phyloP scores from a whole-genome alignment of 2,888 invertebrate genomes.

The Vesta saturnalis region DNA sequence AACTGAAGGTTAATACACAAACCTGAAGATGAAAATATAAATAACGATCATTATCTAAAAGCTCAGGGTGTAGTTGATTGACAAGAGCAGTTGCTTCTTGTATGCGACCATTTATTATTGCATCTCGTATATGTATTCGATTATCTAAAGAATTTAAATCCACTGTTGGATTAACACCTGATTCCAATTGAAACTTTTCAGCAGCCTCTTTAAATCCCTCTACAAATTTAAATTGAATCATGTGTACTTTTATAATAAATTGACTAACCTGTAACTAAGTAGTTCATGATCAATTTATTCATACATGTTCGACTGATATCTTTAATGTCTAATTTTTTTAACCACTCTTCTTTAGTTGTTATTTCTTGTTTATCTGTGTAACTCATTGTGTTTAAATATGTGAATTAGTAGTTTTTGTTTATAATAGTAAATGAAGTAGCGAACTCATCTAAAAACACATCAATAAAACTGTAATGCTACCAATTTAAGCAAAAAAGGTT shows the following conservation, averaged over 20 bases:
- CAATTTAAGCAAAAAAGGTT: too few species aligned
- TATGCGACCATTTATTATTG: conserved; percentile 91
- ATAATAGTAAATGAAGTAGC: too few species aligned
- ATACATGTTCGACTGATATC: conserved; percentile 91
- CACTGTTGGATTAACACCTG: conserved; percentile 82
- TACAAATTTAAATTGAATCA: conserved; percentile 52
- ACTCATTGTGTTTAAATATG: conserved; percentile 62
- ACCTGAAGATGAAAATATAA: conserved; percentile 95
- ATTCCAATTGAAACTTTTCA: conserved; percentile 94
- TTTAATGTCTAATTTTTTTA: conserved; percentile 76
- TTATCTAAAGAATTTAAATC: conserved; percentile 90
- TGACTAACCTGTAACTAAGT: conserved; percentile 89
- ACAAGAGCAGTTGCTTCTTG: conserved; percentile 94
- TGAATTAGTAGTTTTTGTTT: too few species aligned
- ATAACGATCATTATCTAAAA: conserved; percentile 94
- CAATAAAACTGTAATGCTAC: too few species aligned
- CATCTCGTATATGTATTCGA: conserved; percentile 90
- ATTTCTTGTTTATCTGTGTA: conserved; percentile 64
- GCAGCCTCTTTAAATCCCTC: conserved; percentile 98
- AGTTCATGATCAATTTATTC: conserved; percentile 99
- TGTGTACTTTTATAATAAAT: conserved; percentile 6
- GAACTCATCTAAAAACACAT: too few species aligned
- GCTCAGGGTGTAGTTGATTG: conserved; percentile 92
- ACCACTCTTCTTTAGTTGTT: conserved; percentile 76
- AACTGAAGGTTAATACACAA: too few species aligned